Percentiles rank a stretch among this genome's conserved stretches.
These are phyloP conservation scores for Arrhamphus sclerolepis DNA, from an alignment of 2,797 vertebrate species.

Conservation along the genomic window DNA sequence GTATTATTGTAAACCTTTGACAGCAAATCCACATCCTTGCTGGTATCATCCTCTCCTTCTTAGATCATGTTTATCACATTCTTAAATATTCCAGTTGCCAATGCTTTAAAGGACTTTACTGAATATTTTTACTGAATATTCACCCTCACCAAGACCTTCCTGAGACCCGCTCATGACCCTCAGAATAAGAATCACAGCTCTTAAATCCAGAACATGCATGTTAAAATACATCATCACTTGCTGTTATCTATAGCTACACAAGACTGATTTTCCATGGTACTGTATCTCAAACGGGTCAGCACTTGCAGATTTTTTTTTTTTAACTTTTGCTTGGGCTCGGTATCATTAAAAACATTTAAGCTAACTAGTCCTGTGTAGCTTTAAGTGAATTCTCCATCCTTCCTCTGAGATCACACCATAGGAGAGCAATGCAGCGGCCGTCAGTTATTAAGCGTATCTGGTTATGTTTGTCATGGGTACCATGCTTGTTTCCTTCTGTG, in stretches of 20 bases:
- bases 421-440: too few species aligned
- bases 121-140: conserved; percentile 2
- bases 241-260: background rate
- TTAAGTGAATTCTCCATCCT: too few species aligned
- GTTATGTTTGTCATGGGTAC: too few species aligned
- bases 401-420: too few species aligned
- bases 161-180: conserved; percentile 5
- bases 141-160: background rate
- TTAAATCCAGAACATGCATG: background rate
- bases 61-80: too few species aligned
- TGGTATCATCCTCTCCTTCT: too few species aligned
- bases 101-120: conserved; percentile 5
- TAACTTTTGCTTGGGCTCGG: background rate
- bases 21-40: too few species aligned
- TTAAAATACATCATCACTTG: conserved; percentile 1
- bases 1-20: too few species aligned
- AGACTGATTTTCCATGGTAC: background rate
- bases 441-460: too few species aligned
- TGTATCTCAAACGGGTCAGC: background rate
- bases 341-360: background rate
- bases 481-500: too few species aligned
- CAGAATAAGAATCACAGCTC: conserved; percentile 8
- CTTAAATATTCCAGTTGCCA: background rate
- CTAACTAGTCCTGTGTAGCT: too few species aligned
- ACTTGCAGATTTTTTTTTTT: background rate